Conservation (phyloP, 2,888 invertebrate genomes). For the Drosophila suboccidentalis region DNA sequence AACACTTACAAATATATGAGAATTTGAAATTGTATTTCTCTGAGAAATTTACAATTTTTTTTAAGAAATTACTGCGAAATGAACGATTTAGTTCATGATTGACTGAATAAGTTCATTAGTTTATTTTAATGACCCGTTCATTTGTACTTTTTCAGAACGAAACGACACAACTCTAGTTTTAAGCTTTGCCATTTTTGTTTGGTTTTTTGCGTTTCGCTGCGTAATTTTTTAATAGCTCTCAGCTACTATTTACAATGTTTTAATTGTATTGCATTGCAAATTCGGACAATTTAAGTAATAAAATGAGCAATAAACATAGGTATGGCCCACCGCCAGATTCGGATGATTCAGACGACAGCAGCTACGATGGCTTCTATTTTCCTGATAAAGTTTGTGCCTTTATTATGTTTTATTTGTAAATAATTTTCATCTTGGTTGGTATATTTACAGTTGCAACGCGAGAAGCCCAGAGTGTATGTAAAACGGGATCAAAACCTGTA, state of each 20-base stretch:
- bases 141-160: no score
- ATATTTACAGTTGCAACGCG: conserved; percentile 35
- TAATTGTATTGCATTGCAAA: conserved; percentile 8
- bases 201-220: conserved; percentile 47
- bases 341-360: conserved; percentile 82
- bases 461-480: conserved; percentile 22
- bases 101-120: no score
- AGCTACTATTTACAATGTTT: conserved; percentile 13
- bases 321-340: conserved; percentile 79
- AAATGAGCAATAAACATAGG: conserved; percentile 32
- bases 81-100: no score
- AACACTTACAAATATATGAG: no score
- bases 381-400: conserved; percentile 79
- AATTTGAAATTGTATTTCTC: no score
- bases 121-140: no score
- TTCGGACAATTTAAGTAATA: neutral
- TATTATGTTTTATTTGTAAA: neutral
- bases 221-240: conserved; percentile 33
- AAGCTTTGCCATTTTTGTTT: conserved; percentile 48
- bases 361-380: conserved; percentile 84
- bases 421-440: no score
- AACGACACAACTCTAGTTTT: neutral
- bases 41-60: no score
- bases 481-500: conserved; percentile 63
- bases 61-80: no score